These are phyloP conservation scores for Orthosia incerta DNA, from an alignment of 2,888 invertebrate species.

Conservation along the genomic window DNA sequence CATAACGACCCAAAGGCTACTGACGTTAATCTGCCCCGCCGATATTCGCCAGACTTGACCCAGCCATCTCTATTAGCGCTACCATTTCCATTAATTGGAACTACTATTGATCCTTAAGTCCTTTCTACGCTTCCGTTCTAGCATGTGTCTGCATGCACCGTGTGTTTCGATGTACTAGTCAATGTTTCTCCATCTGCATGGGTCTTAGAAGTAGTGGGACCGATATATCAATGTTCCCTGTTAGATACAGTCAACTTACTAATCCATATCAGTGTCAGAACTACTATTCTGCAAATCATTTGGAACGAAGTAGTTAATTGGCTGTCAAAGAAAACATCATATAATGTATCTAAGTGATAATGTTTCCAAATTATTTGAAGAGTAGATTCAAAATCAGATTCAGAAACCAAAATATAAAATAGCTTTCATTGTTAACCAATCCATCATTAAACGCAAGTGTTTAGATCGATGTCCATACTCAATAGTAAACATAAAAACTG, in stretches of 20 bases:
- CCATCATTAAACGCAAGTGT: slow-evolving; percentile 24
- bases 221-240: slow-evolving; percentile 22
- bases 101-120: slow-evolving; percentile 66
- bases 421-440: slow-evolving; percentile 42
- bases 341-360: neutral
- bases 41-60: slow-evolving; percentile 73
- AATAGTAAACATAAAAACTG: slow-evolving; percentile 20
- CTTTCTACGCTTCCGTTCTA: slow-evolving; percentile 67
- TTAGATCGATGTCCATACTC: slow-evolving; percentile 30
- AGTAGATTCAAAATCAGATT: slow-evolving; percentile 11
- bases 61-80: slow-evolving; percentile 76
- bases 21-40: slow-evolving; percentile 79
- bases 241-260: slow-evolving; percentile 1
- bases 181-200: slow-evolving; percentile 67
- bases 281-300: slow-evolving; percentile 28
- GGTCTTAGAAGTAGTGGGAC: slow-evolving; percentile 49
- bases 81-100: slow-evolving; percentile 71
- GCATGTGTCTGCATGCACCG: slow-evolving; percentile 73
- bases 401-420: slow-evolving; percentile 7
- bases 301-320: neutral
- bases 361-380: slow-evolving; percentile 20
- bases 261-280: neutral
- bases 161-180: slow-evolving; percentile 58
- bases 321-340: neutral
- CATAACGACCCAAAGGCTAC: slow-evolving; percentile 77